phyloP scores from a whole-genome alignment of 1,140 invertebrate species.

The Doryteuthis pealeii region DNA sequence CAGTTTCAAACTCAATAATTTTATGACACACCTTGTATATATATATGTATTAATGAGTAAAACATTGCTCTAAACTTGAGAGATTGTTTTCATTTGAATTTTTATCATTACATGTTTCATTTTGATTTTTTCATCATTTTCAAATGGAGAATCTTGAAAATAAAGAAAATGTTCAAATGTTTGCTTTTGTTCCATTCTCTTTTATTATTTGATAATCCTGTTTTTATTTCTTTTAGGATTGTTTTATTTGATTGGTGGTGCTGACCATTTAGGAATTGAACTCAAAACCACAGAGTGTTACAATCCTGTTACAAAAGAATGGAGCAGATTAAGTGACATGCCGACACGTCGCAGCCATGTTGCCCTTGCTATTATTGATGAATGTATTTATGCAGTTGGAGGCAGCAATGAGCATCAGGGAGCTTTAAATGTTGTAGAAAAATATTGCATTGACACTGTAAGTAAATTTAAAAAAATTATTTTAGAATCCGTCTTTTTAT shows the following conservation, averaged over 20 bases:
- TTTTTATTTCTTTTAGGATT: constrained; percentile 66
- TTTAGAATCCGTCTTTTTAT: too few relatives aligned
- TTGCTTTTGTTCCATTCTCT: too few relatives aligned
- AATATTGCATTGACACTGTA: constrained; percentile 85
- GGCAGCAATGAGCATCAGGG: constrained; percentile 76
- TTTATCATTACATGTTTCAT: too few relatives aligned
- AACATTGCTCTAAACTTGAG: too few relatives aligned
- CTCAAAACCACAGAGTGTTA: constrained; percentile 75
- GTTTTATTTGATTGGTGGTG: constrained; percentile 88
- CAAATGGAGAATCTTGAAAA: too few relatives aligned
- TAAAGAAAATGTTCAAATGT: too few relatives aligned
- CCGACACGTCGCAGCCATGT: constrained; percentile 79
- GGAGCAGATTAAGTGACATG: constrained; percentile 75
- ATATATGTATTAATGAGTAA: too few relatives aligned
- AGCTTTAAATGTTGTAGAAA: constrained; percentile 79
- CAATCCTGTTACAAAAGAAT: constrained; percentile 77
- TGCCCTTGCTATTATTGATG: constrained; percentile 82
- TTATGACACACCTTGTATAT: too few relatives aligned
- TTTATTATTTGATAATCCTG: too few relatives aligned
- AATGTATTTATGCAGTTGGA: constrained; percentile 79
- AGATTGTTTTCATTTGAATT: too few relatives aligned
- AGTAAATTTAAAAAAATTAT: constrained; percentile 39
- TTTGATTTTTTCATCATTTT: too few relatives aligned
- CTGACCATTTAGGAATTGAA: constrained; percentile 76
- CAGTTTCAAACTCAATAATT: too few relatives aligned